Percentiles rank a stretch among this genome's conserved stretches.
Evolutionary conservation across 2,113 vertebrate species (phyloP).

Genomic region (Mesitornis unicolor): DNA sequence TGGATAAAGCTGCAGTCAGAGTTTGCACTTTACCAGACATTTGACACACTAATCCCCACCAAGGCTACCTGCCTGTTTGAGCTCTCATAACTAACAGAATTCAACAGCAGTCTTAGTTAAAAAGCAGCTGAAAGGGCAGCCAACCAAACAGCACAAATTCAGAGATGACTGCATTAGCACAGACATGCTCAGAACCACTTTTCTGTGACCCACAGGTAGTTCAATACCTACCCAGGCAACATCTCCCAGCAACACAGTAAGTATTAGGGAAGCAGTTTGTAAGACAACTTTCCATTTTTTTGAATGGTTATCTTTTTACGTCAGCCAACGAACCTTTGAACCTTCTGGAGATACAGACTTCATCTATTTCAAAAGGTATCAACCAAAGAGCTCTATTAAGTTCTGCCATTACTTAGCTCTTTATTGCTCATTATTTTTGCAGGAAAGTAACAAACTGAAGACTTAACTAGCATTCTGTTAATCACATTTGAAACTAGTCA

Average conservation of each 20-base stretch:
- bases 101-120: neutral
- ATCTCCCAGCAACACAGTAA: neutral
- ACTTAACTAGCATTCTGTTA: neutral
- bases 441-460: neutral
- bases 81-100: neutral
- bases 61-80: neutral
- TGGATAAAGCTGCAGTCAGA: neutral
- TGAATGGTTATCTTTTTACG: neutral
- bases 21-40: neutral
- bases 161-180: neutral
- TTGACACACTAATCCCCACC: constrained; percentile 31
- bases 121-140: neutral
- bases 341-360: neutral
- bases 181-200: neutral
- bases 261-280: neutral
- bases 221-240: neutral
- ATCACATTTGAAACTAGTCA: neutral
- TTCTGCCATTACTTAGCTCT: neutral
- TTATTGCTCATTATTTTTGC: neutral
- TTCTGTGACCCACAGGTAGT: neutral
- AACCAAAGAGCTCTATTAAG: neutral
- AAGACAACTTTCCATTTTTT: neutral
- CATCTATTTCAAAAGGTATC: neutral
- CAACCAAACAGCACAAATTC: neutral
- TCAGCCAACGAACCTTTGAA: neutral